Evolutionary conservation across 1,140 invertebrate genomes (phyloP), one percentile per base, ranked within the genome.

Genomic region (Daktulosphaira vitifoliae): DNA sequence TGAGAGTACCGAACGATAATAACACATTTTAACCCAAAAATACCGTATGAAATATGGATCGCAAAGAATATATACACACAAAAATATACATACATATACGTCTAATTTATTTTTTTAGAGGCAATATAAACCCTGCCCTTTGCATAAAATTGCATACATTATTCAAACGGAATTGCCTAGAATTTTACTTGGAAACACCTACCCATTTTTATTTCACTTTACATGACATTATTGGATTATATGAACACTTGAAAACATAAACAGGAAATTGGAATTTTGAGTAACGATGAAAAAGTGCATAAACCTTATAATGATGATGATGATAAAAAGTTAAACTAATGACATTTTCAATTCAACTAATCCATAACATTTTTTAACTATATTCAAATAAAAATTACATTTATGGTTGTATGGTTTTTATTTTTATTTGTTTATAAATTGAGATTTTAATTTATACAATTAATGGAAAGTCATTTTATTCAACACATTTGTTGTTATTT

Each of bases 121-220:
- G 56, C 56, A 62, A 62, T 59, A 59, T 44, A 59, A 33, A 62
- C 39, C 42, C 56, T 33, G 29, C 39, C 56, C 42, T 62, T 62
- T 48, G 42, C 56, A 62, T 62, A 62, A 46, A 62, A 62, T 62
- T 48, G 56, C 42, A 46, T 62, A 62, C 56, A 62, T 62, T 62
- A 62, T 62, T 62, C 56, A 62, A 62, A 62, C 56, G 25, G 42
- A 62, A 62, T 62, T 48, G 56, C 56, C 42, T 22, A 29, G 56
- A 62, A 62, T 48, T 62, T 48, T 62, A 48, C 56, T 29, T 33
- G 25, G 44, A 62, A 62, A 62, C 56, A 48, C 42, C 42, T 62
- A 29, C 25, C 42, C 25, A 46, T 48, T 62, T 62, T 62, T 62
- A 62, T 62, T 62, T 62, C 56, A 46, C 56, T 62, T 62, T 48